A percentile compares a stretch with the other conserved stretches of the same genome.
Conservation (phyloP, 2,797 vertebrate genomes). For the Oceanodroma leucorhoa region DNA sequence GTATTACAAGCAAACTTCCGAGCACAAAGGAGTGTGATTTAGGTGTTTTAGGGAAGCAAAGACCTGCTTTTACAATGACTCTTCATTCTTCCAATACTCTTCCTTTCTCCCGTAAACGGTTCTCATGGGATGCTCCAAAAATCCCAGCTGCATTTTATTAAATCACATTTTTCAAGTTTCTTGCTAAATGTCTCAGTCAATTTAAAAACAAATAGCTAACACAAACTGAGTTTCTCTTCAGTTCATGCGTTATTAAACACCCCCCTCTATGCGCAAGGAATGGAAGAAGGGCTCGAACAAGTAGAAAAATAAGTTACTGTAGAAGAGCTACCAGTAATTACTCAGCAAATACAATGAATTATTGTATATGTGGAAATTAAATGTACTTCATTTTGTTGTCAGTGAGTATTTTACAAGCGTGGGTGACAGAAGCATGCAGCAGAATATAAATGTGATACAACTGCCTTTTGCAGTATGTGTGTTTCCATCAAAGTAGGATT, state of each 20-base stretch:
- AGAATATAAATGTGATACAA: slow-evolving; percentile 36
- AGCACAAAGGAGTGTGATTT: background rate
- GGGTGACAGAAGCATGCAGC: background rate
- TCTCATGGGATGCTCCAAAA: background rate
- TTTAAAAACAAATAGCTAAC: background rate
- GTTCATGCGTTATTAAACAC: background rate
- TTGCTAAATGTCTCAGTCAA: background rate
- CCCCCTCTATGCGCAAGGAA: background rate
- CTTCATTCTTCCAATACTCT: background rate
- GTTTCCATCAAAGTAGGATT: background rate
- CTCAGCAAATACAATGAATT: slow-evolving; percentile 3
- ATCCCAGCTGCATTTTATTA: background rate
- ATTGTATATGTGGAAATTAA: slow-evolving; percentile 4
- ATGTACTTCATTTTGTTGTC: slow-evolving; percentile 17
- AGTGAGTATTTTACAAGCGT: slow-evolving; percentile 9
- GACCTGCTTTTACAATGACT: background rate
- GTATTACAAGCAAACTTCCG: background rate
- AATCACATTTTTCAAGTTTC: background rate
- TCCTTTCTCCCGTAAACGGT: background rate
- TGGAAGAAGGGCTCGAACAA: background rate
- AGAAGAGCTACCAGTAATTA: background rate
- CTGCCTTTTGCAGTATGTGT: background rate
- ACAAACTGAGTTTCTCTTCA: background rate
- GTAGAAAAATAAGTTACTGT: background rate
- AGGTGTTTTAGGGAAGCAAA: background rate